Conservation (phyloP, 2,888 invertebrate species). For the Drosophila borborema region DNA sequence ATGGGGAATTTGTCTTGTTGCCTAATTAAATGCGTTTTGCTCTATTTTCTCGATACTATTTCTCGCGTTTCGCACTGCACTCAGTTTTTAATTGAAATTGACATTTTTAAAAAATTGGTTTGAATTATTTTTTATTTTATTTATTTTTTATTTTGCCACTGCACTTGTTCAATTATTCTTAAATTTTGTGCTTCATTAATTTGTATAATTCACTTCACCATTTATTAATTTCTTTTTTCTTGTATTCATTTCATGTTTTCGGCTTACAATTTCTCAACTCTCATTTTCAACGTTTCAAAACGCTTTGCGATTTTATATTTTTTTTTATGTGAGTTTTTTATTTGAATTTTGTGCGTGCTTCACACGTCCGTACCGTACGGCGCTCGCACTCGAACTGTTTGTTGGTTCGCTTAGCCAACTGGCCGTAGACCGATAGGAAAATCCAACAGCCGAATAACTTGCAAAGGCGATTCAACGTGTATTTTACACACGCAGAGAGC, state of each 20-base stretch:
- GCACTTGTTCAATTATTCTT: slow-evolving; percentile 33
- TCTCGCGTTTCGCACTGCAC: slow-evolving; percentile 18
- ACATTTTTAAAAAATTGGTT: slow-evolving; percentile 59
- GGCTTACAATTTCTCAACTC: slow-evolving; percentile 33
- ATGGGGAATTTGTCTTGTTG: not conserved
- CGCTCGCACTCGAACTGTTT: slow-evolving; percentile 85
- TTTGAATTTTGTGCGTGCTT: slow-evolving; percentile 72
- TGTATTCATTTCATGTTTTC: slow-evolving; percentile 18
- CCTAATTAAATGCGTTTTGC: slow-evolving; percentile 3
- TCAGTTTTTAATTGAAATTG: slow-evolving; percentile 50
- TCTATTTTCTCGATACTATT: slow-evolving; percentile 30
- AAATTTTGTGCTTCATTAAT: slow-evolving; percentile 8
- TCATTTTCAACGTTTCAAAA: slow-evolving; percentile 57
- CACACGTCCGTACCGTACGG: slow-evolving; percentile 83
- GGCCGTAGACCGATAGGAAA: slow-evolving; percentile 29
- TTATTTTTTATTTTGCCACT: slow-evolving; percentile 23
- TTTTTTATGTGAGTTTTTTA: slow-evolving; percentile 47
- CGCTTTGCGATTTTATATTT: slow-evolving; percentile 55
- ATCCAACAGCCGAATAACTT: slow-evolving; percentile 23
- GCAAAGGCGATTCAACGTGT: slow-evolving; percentile 5
- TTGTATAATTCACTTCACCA: slow-evolving; percentile 27
- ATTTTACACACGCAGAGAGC: slow-evolving; percentile 6
- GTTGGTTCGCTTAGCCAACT: slow-evolving; percentile 25
- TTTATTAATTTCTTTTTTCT: slow-evolving; percentile 1
- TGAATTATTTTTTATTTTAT: slow-evolving; percentile 13